Conservation (phyloP, 1,140 invertebrate genomes). For the Drosophila suzukii region DNA sequence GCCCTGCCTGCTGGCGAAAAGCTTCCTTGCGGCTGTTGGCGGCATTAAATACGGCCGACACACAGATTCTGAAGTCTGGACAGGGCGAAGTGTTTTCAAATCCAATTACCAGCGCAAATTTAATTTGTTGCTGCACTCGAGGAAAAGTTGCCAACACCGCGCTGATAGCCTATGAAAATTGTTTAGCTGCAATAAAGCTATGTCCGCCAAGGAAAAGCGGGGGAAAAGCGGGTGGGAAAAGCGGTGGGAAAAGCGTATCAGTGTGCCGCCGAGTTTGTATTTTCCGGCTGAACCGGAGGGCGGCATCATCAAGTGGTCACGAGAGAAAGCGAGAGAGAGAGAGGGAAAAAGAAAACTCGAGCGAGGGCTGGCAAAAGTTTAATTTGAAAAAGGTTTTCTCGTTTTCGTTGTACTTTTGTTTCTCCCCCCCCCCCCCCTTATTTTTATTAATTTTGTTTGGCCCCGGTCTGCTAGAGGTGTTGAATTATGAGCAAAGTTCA, state of each 20-base stretch:
- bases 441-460: slow-evolving; percentile 61
- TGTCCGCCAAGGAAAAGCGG: background rate
- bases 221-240: background rate
- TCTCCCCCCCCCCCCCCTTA: slow-evolving; percentile 5
- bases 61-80: slow-evolving; percentile 42
- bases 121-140: slow-evolving; percentile 83
- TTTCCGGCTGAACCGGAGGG: slow-evolving; percentile 45
- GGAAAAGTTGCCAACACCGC: slow-evolving; percentile 75
- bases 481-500: slow-evolving; percentile 81
- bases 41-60: slow-evolving; percentile 77
- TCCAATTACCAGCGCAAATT: slow-evolving; percentile 82
- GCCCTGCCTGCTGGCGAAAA: slow-evolving; percentile 58
- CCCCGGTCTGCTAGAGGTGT: slow-evolving; percentile 49
- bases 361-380: slow-evolving; percentile 62
- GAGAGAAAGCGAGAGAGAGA: slow-evolving; percentile 31
- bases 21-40: slow-evolving; percentile 72
- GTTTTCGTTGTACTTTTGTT: slow-evolving; percentile 50
- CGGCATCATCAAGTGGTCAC: slow-evolving; percentile 79
- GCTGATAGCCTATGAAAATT: slow-evolving; percentile 80
- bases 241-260: slow-evolving; percentile 24
- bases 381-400: slow-evolving; percentile 79
- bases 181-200: slow-evolving; percentile 78
- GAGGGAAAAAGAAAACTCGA: slow-evolving; percentile 2
- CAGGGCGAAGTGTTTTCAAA: slow-evolving; percentile 78
- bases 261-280: slow-evolving; percentile 39